phyloP scores from a whole-genome alignment of 2,113 vertebrate genomes.

The Erinaceus europaeus region DNA sequence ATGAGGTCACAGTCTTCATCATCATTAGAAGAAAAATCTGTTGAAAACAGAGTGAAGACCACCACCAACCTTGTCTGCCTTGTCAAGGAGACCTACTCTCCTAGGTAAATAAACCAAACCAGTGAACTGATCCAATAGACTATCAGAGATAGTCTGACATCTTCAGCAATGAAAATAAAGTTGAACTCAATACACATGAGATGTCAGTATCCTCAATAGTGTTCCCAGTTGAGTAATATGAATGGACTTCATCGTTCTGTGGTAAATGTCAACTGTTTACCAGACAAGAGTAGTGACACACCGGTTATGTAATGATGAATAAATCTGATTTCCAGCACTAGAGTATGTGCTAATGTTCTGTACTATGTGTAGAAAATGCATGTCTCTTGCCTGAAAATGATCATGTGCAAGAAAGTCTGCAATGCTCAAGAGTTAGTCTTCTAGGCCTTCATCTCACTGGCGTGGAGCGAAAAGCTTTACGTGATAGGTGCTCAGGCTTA shows the following conservation, averaged over 20 bases:
- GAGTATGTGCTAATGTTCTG: not conserved
- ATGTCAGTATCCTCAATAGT: not conserved
- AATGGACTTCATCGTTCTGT: not conserved
- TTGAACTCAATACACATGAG: not conserved
- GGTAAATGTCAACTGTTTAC: not conserved
- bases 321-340: not conserved
- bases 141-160: not conserved
- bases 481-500: not conserved
- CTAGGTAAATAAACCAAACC: not conserved
- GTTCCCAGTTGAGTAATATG: not conserved
- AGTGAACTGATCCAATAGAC: not conserved
- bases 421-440: not conserved
- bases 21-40: constrained; percentile 9
- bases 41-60: not conserved
- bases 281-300: not conserved
- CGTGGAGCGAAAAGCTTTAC: not conserved
- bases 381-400: not conserved
- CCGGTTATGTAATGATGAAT: not conserved
- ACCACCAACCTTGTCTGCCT: not conserved
- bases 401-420: not conserved
- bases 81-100: not conserved
- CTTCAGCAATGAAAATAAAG: not conserved
- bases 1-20: constrained; percentile 6
- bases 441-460: not conserved
- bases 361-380: not conserved